phyloP scores from a whole-genome alignment of 1,140 invertebrate species.

The Lycorma delicatula region DNA sequence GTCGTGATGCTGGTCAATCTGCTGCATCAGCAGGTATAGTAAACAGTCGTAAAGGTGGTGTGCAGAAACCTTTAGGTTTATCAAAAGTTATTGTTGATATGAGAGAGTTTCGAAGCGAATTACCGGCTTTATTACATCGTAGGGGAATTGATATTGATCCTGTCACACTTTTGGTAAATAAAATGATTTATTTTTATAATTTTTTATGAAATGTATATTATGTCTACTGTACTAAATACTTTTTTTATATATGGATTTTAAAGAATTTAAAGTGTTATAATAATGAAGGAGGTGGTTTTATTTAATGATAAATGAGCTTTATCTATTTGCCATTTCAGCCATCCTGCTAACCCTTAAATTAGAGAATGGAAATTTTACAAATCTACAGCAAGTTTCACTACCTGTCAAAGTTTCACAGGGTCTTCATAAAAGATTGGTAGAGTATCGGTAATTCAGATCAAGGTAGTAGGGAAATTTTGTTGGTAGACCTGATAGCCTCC shows the following conservation, averaged over 20 bases:
- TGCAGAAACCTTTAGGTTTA: constrained; percentile 32
- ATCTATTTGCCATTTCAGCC: too few species aligned
- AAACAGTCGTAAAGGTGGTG: constrained; percentile 55
- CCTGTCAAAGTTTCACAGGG: too few species aligned
- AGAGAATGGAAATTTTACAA: too few species aligned
- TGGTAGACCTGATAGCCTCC: too few species aligned
- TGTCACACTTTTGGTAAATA: constrained; percentile 67
- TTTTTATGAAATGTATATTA: constrained; percentile 7
- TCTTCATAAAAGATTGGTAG: too few species aligned
- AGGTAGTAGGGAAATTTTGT: too few species aligned
- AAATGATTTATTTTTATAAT: neutral
- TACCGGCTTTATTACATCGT: constrained; percentile 89
- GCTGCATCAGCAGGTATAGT: constrained; percentile 32
- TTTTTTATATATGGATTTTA: constrained; percentile 8
- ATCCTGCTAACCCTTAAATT: too few species aligned
- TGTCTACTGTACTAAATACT: constrained; percentile 13
- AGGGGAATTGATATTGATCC: constrained; percentile 91
- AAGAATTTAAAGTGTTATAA: neutral
- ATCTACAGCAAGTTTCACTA: too few species aligned
- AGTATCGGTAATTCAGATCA: too few species aligned
- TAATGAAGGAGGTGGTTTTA: too few species aligned
- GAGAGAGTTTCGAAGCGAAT: constrained; percentile 94
- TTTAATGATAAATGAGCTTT: too few species aligned
- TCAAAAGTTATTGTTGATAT: constrained; percentile 88
- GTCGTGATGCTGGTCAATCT: constrained; percentile 37